These are phyloP conservation scores for Coelogynopora nodosa DNA, from an alignment of 2,888 invertebrate genomes.

Conservation along the genomic window DNA sequence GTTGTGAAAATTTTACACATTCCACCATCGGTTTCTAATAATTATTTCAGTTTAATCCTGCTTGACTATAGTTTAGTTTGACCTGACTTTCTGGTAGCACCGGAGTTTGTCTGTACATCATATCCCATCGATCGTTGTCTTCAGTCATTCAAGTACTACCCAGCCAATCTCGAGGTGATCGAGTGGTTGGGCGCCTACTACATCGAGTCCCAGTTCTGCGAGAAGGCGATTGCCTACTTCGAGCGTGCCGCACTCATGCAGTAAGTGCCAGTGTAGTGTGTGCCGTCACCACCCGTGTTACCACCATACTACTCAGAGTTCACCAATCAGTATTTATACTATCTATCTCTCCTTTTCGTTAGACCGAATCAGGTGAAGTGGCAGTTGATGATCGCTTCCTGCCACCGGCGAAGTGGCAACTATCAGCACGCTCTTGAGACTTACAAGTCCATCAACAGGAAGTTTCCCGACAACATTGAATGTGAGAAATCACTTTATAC, in stretches of 20 bases:
- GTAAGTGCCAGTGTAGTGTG: constrained; percentile 56
- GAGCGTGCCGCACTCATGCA: constrained; percentile 65
- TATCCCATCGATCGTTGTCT: too few species aligned
- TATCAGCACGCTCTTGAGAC: constrained; percentile 77
- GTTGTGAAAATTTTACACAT: too few species aligned
- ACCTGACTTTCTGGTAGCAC: too few species aligned
- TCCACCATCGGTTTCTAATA: too few species aligned
- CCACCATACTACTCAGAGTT: too few species aligned
- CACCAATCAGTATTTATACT: too few species aligned
- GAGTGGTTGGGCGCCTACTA: constrained; percentile 85
- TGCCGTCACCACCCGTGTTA: too few species aligned
- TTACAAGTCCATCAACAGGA: constrained; percentile 78
- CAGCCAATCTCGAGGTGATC: constrained; percentile 73
- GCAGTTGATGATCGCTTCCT: constrained; percentile 79
- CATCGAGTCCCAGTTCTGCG: constrained; percentile 79
- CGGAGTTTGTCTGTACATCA: too few species aligned
- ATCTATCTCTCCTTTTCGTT: constrained; percentile 47
- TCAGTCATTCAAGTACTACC: constrained; percentile 71
- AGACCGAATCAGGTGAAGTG: constrained; percentile 77
- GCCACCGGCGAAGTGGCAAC: constrained; percentile 76
- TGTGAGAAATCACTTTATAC: too few species aligned
- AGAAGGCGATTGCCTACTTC: constrained; percentile 76
- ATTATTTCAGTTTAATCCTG: too few species aligned
- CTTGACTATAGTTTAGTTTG: too few species aligned
- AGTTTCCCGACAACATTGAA: constrained; percentile 89